Conservation (phyloP, 2,797 vertebrate species). For the Enteromius treurensis region DNA sequence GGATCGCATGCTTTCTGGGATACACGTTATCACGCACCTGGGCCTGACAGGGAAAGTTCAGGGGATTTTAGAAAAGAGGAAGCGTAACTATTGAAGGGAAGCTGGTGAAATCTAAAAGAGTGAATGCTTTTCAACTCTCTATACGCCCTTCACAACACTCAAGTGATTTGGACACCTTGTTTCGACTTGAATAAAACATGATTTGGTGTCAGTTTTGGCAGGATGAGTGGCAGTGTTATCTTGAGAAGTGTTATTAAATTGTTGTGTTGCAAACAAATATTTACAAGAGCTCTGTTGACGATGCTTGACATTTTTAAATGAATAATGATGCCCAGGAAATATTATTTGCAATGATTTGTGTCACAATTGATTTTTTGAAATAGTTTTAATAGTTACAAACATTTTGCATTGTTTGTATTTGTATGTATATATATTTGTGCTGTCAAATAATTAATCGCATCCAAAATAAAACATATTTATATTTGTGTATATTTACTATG, state of each 20-base stretch:
- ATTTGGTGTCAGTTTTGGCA: neutral
- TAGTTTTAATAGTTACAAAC: neutral
- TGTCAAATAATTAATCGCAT: too few species aligned
- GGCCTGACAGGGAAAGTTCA: slow-evolving; percentile 71
- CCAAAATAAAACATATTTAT: too few species aligned
- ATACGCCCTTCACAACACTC: neutral
- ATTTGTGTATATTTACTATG: too few species aligned
- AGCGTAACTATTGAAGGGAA: slow-evolving; percentile 56
- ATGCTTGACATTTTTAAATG: neutral
- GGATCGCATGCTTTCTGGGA: slow-evolving; percentile 16
- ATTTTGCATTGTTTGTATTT: neutral
- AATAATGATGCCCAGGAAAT: neutral
- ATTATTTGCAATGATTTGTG: neutral
- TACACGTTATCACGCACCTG: slow-evolving; percentile 63
- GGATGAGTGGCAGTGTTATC: neutral
- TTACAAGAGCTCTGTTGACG: neutral
- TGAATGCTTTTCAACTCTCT: neutral
- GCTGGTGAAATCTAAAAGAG: slow-evolving; percentile 69
- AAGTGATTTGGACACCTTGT: neutral
- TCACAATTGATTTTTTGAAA: neutral
- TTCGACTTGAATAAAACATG: neutral
- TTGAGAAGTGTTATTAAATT: neutral
- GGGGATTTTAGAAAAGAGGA: slow-evolving; percentile 76
- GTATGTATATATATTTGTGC: too few species aligned
- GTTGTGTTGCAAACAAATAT: neutral